These are phyloP conservation scores for Bimastos eiseni DNA, from an alignment of 2,888 invertebrate species.

Conservation along the genomic window DNA sequence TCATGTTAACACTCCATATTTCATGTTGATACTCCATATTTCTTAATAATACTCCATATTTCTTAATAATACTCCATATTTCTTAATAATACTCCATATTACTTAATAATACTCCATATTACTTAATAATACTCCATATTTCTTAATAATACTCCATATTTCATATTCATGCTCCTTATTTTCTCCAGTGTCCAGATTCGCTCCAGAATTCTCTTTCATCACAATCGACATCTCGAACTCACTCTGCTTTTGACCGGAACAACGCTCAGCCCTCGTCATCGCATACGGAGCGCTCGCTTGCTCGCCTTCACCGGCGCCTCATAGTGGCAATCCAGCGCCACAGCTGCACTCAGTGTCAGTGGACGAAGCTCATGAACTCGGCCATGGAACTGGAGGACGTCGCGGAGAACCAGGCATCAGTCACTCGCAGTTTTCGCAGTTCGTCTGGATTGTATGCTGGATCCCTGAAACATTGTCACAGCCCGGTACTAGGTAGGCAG, in stretches of 20 bases:
- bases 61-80: too few species aligned
- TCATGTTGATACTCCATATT: too few species aligned
- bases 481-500: not conserved
- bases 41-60: too few species aligned
- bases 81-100: too few species aligned
- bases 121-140: not conserved
- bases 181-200: slow-evolving; percentile 52
- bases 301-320: slow-evolving; percentile 74
- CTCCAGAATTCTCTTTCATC: slow-evolving; percentile 44
- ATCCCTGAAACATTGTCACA: not conserved
- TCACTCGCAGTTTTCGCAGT: slow-evolving; percentile 27
- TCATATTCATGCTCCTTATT: not conserved
- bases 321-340: slow-evolving; percentile 45
- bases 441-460: not conserved
- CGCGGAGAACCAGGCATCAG: slow-evolving; percentile 71
- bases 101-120: too few species aligned
- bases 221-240: slow-evolving; percentile 21
- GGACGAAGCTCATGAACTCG: slow-evolving; percentile 74
- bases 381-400: slow-evolving; percentile 81
- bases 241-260: slow-evolving; percentile 57
- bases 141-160: not conserved
- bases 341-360: slow-evolving; percentile 94
- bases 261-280: slow-evolving; percentile 50
- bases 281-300: slow-evolving; percentile 79
- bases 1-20: too few species aligned